Conservation (phyloP, 1,140 invertebrate species). For the Trissolcus basalis region DNA sequence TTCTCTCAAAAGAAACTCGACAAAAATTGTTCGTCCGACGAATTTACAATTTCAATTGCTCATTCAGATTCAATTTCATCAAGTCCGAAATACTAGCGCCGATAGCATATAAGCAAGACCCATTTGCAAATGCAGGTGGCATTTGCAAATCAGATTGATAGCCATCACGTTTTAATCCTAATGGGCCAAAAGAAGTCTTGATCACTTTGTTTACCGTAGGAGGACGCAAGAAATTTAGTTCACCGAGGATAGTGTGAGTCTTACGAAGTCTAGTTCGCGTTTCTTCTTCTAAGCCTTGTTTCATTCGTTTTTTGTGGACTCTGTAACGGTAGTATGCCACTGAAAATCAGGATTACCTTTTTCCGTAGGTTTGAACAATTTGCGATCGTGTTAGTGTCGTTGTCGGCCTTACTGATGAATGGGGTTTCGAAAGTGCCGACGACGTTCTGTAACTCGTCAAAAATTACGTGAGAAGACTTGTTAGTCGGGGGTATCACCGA, state of each 20-base stretch:
- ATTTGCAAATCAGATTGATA: slow-evolving; percentile 7
- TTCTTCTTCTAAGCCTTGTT: no score
- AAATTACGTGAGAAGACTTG: neutral
- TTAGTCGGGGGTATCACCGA: no score
- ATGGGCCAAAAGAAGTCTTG: neutral
- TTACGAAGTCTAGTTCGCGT: no score
- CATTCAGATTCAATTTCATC: slow-evolving; percentile 1
- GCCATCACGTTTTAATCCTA: slow-evolving; percentile 6
- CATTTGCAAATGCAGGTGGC: no score
- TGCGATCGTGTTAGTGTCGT: neutral
- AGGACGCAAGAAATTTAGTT: neutral
- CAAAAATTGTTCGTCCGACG: slow-evolving; percentile 41
- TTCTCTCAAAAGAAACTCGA: slow-evolving; percentile 40
- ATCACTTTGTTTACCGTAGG: neutral
- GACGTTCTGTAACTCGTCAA: neutral
- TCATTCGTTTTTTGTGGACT: no score
- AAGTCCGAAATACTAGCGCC: slow-evolving; percentile 6
- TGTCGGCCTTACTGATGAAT: neutral
- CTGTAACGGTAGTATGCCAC: neutral
- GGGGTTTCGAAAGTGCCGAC: neutral
- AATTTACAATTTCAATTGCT: slow-evolving; percentile 16
- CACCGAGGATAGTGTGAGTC: neutral
- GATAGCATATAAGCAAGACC: slow-evolving; percentile 1
- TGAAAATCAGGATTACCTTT: neutral
- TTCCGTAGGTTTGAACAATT: neutral